Evolutionary conservation across 2,797 vertebrate genomes (phyloP).

Genomic region (Intellagama lesueurii): DNA sequence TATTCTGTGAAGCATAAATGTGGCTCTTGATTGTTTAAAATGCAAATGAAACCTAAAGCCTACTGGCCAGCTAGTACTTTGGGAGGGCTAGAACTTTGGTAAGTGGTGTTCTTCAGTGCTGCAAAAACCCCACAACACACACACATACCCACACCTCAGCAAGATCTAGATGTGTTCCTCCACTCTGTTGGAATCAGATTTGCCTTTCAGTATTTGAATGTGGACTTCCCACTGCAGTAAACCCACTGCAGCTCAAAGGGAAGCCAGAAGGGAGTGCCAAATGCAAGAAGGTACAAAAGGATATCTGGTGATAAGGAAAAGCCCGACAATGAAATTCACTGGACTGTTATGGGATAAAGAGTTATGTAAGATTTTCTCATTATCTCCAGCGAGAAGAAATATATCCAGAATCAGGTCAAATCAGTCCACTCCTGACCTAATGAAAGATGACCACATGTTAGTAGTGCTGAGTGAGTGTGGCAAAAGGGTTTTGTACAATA

Average conservation of each 20-base stretch:
- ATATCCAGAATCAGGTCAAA: not conserved
- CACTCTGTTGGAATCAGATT: not conserved
- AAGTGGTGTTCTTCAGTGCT: not conserved
- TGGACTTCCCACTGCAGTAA: too few species aligned
- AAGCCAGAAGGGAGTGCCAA: too few species aligned
- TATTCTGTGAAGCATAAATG: not conserved
- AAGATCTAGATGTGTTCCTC: too few species aligned
- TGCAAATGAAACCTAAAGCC: not conserved
- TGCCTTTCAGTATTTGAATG: too few species aligned
- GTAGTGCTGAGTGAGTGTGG: not conserved
- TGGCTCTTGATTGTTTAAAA: not conserved
- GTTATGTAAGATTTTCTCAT: not conserved
- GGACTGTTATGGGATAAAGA: too few species aligned
- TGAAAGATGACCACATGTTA: not conserved
- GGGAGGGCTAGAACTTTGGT: not conserved
- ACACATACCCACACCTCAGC: too few species aligned
- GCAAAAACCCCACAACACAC: too few species aligned
- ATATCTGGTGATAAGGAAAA: too few species aligned
- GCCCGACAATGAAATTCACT: too few species aligned
- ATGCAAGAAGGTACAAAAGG: too few species aligned
- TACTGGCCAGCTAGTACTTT: not conserved
- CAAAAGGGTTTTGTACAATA: not conserved
- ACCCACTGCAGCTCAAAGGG: too few species aligned
- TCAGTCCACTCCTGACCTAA: not conserved
- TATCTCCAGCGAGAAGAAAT: not conserved